Percentiles rank a stretch among this genome's conserved stretches.
phyloP scores from a whole-genome alignment of 2,113 vertebrate genomes.

The Cryptoleucopteryx plumbea region DNA sequence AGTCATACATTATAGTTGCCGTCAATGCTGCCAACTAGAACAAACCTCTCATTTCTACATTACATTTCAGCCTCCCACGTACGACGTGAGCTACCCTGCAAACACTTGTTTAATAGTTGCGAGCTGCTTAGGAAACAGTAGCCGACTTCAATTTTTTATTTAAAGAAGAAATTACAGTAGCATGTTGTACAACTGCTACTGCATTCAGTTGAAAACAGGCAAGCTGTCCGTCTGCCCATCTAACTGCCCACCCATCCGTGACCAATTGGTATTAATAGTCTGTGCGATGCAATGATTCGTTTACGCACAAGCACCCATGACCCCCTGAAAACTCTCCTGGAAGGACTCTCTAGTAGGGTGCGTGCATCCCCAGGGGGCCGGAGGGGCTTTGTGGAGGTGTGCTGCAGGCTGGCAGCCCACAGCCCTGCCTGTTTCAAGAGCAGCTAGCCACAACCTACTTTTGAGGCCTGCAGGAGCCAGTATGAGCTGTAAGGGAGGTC shows the following conservation, averaged over 20 bases:
- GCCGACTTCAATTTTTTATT: constrained; percentile 23
- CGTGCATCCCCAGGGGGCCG: accelerated
- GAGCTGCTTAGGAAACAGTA: constrained; percentile 40
- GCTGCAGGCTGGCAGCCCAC: not conserved
- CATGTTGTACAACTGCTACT: not conserved
- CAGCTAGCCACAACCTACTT: not conserved
- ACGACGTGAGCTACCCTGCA: constrained; percentile 19
- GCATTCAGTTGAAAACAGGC: not conserved
- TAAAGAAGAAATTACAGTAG: not conserved
- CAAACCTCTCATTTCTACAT: constrained; percentile 39
- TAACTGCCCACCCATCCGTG: not conserved
- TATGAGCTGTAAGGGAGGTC: not conserved
- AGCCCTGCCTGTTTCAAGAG: not conserved
- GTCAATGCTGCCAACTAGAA: constrained; percentile 36
- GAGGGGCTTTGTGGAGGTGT: too few species aligned
- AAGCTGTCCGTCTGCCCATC: not conserved
- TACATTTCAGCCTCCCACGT: constrained; percentile 38
- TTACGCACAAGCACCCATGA: not conserved
- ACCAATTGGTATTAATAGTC: not conserved
- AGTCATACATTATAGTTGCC: constrained; percentile 28
- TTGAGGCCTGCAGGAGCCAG: not conserved
- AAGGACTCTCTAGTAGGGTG: not conserved
- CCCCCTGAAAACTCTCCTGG: not conserved
- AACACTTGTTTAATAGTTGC: constrained; percentile 57
- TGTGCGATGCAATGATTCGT: not conserved